Evolutionary conservation across 2,113 vertebrate species (phyloP).

Genomic region (Proterorhinus semilunaris): DNA sequence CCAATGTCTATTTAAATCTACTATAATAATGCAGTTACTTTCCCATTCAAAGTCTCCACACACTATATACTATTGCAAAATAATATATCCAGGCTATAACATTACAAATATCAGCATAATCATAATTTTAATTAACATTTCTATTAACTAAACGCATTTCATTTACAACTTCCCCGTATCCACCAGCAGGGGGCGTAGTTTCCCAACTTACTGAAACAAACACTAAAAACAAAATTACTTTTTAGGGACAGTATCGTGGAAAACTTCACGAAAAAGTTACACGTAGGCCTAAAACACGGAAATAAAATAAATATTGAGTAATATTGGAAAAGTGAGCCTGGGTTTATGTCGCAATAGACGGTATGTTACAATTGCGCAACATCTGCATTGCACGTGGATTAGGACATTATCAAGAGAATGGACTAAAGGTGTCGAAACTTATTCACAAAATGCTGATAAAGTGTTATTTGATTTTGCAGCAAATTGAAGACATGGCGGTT

Average conservation of each 20-base stretch:
- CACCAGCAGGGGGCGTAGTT: conserved; percentile 1
- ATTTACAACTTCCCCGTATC: neutral
- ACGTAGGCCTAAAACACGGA: neutral
- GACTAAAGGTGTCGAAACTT: neutral
- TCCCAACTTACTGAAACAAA: neutral
- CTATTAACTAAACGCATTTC: too few species aligned
- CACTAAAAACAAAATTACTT: conserved; percentile 19
- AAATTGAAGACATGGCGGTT: neutral
- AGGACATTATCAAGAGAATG: too few species aligned
- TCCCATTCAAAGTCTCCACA: too few species aligned
- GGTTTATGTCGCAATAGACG: neutral
- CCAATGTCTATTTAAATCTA: too few species aligned
- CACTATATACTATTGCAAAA: too few species aligned
- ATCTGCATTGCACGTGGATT: neutral
- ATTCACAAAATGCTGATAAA: neutral
- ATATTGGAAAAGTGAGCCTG: neutral
- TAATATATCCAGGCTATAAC: too few species aligned
- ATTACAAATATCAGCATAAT: too few species aligned
- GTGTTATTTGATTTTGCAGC: neutral
- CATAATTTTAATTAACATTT: too few species aligned
- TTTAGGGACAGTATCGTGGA: neutral
- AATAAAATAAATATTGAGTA: neutral
- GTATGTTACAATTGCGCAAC: neutral
- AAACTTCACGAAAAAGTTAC: neutral
- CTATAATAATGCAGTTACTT: too few species aligned